A percentile compares a stretch with the other conserved stretches of the same genome.
These are phyloP conservation scores for Cryptotis parvus DNA, from an alignment of 2,113 vertebrate species.

Conservation along the genomic window DNA sequence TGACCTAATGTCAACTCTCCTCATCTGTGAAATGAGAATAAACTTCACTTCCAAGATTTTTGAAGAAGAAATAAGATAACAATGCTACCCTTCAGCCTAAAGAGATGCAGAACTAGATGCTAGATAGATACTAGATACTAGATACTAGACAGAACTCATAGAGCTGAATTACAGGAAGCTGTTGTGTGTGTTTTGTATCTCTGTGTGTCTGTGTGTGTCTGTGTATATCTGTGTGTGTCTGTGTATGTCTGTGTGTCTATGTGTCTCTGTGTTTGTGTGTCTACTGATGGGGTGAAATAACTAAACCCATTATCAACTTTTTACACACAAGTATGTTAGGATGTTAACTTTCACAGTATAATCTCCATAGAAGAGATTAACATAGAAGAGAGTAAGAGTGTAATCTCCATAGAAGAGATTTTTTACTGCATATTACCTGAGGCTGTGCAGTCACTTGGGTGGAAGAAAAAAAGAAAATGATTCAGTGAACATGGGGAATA, in stretches of 20 bases:
- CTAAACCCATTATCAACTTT: neutral
- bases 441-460: neutral
- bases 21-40: neutral
- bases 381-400: neutral
- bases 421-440: neutral
- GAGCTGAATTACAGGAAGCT: neutral
- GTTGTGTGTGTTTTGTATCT: too few species aligned
- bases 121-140: too few species aligned
- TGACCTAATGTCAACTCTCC: neutral
- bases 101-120: neutral
- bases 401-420: neutral
- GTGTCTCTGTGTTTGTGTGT: neutral
- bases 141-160: neutral
- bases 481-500: neutral
- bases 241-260: neutral
- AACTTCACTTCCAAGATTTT: neutral
- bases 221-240: too few species aligned
- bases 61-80: neutral
- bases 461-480: neutral
- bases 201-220: too few species aligned
- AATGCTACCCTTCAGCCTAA: neutral
- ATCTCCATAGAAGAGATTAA: neutral
- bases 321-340: neutral
- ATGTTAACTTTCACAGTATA: neutral
- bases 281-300: neutral